Percentiles rank a stretch among this genome's conserved stretches.
These are phyloP conservation scores for Herpetotheres cachinnans DNA, from an alignment of 2,113 vertebrate genomes.

Conservation along the genomic window DNA sequence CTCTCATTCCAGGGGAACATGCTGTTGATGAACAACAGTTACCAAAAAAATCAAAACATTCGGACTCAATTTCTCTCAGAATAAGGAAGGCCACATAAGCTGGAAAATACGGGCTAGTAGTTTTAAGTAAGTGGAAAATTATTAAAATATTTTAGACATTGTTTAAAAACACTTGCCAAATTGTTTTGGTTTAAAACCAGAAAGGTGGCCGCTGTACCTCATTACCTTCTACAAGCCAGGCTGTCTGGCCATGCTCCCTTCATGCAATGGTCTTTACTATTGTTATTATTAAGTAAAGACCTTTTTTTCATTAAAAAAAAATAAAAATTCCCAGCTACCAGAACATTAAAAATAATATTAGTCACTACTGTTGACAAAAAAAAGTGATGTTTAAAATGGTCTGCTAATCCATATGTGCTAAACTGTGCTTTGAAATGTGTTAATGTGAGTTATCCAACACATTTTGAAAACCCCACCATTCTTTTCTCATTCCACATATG, in stretches of 20 bases:
- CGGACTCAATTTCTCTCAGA: neutral
- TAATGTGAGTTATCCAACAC: neutral
- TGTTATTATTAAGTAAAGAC: neutral
- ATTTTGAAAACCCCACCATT: neutral
- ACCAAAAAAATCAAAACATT: neutral
- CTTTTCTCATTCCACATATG: neutral
- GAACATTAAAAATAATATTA: neutral
- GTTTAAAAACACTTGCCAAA: neutral
- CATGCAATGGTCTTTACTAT: neutral
- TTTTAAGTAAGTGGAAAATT: neutral
- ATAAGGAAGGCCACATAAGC: neutral
- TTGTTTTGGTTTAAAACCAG: neutral
- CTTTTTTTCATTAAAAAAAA: neutral
- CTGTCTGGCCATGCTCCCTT: neutral
- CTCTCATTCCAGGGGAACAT: fast-evolving
- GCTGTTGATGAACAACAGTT: neutral
- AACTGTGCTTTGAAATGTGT: neutral
- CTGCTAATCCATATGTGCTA: neutral
- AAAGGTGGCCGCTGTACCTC: neutral
- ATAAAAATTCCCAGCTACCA: neutral
- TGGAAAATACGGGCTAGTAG: neutral
- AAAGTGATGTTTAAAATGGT: neutral
- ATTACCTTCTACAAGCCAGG: neutral
- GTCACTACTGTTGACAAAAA: neutral
- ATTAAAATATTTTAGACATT: neutral